Evolutionary conservation across 2,888 invertebrate genomes (phyloP).

Genomic region (Plebejus melissa): DNA sequence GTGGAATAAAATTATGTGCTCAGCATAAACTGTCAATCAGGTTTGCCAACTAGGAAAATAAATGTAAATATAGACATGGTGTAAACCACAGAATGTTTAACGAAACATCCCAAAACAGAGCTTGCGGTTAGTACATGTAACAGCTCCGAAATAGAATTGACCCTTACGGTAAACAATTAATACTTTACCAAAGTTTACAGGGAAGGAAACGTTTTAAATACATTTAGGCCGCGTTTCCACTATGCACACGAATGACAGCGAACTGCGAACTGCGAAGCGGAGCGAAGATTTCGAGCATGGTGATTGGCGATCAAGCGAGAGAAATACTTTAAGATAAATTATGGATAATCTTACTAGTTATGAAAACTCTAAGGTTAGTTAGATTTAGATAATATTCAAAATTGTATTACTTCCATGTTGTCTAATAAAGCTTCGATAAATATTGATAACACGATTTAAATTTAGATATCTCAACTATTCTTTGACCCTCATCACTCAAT

Average conservation of each 20-base stretch:
- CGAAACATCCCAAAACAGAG: neutral
- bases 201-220: neutral
- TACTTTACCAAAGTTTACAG: neutral
- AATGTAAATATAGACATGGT: neutral
- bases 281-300: no score
- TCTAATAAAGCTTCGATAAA: neutral
- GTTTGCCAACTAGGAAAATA: neutral
- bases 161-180: neutral
- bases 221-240: no score
- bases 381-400: no score
- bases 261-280: no score
- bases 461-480: neutral
- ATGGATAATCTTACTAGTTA: no score
- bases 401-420: neutral
- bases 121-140: neutral
- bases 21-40: constrained; percentile 19
- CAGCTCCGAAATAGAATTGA: neutral
- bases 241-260: no score
- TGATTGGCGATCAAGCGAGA: no score
- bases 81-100: neutral
- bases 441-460: constrained; percentile 10
- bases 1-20: constrained; percentile 4
- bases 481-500: constrained; percentile 14
- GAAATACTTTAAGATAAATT: no score
- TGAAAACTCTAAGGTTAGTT: neutral